Conservation (phyloP, 1,140 invertebrate genomes). For the Caenorhabditis inopinata region DNA sequence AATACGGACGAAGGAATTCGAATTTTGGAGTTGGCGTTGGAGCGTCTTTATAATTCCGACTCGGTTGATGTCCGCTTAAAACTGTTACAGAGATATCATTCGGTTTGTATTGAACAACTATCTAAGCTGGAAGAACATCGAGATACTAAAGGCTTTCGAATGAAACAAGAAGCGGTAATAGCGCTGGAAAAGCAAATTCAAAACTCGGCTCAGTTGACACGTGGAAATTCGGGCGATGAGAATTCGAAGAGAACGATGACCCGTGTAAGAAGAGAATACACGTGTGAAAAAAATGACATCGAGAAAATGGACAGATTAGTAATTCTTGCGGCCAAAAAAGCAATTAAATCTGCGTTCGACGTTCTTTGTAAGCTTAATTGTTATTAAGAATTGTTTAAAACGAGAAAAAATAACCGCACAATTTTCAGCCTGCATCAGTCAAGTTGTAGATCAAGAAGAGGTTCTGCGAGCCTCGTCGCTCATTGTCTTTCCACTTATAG, state of each 20-base stretch:
- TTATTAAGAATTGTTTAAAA: no score
- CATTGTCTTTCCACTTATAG: constrained; percentile 30
- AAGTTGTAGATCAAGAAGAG: background rate
- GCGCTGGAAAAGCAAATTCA: background rate
- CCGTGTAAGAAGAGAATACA: background rate
- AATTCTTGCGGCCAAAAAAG: background rate
- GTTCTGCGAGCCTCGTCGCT: background rate
- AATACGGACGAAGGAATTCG: background rate
- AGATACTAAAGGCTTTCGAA: background rate
- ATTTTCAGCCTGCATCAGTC: constrained; percentile 12
- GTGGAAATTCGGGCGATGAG: background rate
- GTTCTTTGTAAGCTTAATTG: background rate
- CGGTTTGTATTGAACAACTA: background rate
- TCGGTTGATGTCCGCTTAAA: background rate
- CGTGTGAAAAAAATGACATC: background rate
- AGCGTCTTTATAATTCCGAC: background rate
- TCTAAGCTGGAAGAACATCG: background rate
- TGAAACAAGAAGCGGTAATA: background rate
- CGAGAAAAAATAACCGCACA: no score
- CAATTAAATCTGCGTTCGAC: background rate
- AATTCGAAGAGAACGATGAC: background rate
- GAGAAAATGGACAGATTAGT: background rate
- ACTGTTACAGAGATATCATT: background rate
- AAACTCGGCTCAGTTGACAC: background rate
- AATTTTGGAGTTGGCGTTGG: background rate